Base-by-base conservation (phyloP, 1,140 invertebrate genomes). In the Thaumetopoea pityocampa region DNA sequence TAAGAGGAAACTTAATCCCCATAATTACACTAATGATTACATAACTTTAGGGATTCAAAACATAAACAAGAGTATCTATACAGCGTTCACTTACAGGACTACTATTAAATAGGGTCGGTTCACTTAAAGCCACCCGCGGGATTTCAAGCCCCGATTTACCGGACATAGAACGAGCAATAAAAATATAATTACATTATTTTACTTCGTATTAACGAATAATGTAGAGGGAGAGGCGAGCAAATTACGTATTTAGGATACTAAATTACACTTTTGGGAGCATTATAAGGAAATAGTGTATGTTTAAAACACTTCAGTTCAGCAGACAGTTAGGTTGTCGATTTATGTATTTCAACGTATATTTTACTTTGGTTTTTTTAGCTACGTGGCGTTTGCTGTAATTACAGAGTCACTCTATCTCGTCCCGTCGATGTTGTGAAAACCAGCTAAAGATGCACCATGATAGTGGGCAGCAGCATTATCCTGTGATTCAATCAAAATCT, bases 141-240 rank as follows among this genome's bases (percentile, higher is more conserved):
- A 67, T 52, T 56, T 43, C 55, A 50, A 58, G 60, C 42, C 49
- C 43, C 66, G 62, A 70, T 77, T 78, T 68, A 68, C 55, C 62
- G 49, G 52, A 68, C 62, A 67, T 67, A 60, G 60, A 74, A 68
- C 67, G 62, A 64, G 52, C 58, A 70, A 68, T 74, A 74, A 72
- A 67, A 72, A 70, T 70, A 72, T 78, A 68, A 74, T 74, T 72
- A 60, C 51, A 68, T 66, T 68, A 60, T 67, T 65, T 59, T 45
- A 53, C 38, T 47, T 35, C 28, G 41, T 36, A 54, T 49, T 51
- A 50, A 50, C 46, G 43, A 47, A 53, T 29, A 38, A 43, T 32
- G 41, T 37, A 17, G 37, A 33, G 43, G 48, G 45, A 38, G 43
- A 50, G 27, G 9, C 33, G 16, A 42, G 27, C 22, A 33, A 50